Base-by-base conservation (phyloP, 1,140 invertebrate genomes). In the Triops cancriformis region DNA sequence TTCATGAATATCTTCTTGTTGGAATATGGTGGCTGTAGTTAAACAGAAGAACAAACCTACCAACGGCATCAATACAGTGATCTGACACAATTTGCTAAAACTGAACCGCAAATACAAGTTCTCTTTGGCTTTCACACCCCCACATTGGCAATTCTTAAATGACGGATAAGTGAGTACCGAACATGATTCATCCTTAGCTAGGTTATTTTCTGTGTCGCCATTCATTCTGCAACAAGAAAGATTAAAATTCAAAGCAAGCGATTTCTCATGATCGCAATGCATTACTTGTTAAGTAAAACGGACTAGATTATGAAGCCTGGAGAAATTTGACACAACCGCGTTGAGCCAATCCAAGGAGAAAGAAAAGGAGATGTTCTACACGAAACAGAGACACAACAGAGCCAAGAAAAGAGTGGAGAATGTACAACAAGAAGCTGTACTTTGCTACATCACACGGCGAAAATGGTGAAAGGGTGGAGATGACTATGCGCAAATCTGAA, bases 1-100 rank as follows among this genome's bases (percentile, higher is more conserved):
- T 88, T 95, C 93, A 83, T 95, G 94, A 82, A 96, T 93, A 84
- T 95, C 92, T 87, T 95, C 92, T 86, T 91, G 90, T 85, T 94
- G 93, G 85, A 94, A 96, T 83, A 94, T 90, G 83, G 93, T 92
- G 78, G 93, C 93, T 80, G 92, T 92, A 80, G 93, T 85, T 83
- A 96, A 93, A 86, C 94, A 96, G 84, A 93, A 88, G 80, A 94
- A 86, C 82, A 96, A 87, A 81, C 92, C 91, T 82, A 90, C 85
- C 78, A 94, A 86, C 45, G 94, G 94, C 85, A 95, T 88, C 79
- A 90, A 90, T 31, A 95, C 91, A 73, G 93, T 93, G 77, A 91
- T 87, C 74, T 93, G 85, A 83, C 93, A 94, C 80, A 95, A 88
- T 83, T 90, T 88, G 83, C 89, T 85, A 82, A 90, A 88, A 43